Evolutionary conservation across 2,888 invertebrate genomes (phyloP), one percentile per base, ranked within the genome.

Genomic region (Drosophila lutescens): DNA sequence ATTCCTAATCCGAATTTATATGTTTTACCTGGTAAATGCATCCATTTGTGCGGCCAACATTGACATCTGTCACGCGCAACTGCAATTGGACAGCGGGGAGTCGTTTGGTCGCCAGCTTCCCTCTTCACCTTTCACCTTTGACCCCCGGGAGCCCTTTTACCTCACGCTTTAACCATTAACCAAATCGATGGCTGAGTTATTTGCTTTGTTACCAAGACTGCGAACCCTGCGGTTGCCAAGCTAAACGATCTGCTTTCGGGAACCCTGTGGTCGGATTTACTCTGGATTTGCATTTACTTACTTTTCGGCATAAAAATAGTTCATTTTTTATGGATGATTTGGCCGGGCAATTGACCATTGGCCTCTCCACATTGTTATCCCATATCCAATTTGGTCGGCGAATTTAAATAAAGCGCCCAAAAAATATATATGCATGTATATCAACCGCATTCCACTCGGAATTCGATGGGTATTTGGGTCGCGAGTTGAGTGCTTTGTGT

Each of bases 301-400:
- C 46, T 30, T 36, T 53, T 38, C 13, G 10, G 36, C 17, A 57
- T 10, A 55, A 2, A 54, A 58, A 40, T 61, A 47, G 61, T 62
- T n/a, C 6, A 47, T 61, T 62, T 61, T 62, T 60, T 60, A 62
- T 61, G 62, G 23, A 47, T 61, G 34, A 47, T 10, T 47, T 47
- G 26, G 10, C 46, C 46, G 15, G 26, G 26, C 46, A 47, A 47
- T 47, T 30, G 26, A 47, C 26, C 30, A 47, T 47, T 32, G 40
- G 40, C 47, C 40, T 20, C 46, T 32, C 36, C 30, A 61, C 47
- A 61, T 62, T 62, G 46, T 59, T 46, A 46, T 59, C 26, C 60
- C 43, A 46, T 47, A 47, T 47, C 46, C 46, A 30, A 47, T 47
- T 47, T 15, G n/a, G 46, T 2, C 10, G n/a, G n/a, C 10, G 15